Evolutionary conservation across 2,113 vertebrate species (phyloP).

Genomic region (Tor tambroides): DNA sequence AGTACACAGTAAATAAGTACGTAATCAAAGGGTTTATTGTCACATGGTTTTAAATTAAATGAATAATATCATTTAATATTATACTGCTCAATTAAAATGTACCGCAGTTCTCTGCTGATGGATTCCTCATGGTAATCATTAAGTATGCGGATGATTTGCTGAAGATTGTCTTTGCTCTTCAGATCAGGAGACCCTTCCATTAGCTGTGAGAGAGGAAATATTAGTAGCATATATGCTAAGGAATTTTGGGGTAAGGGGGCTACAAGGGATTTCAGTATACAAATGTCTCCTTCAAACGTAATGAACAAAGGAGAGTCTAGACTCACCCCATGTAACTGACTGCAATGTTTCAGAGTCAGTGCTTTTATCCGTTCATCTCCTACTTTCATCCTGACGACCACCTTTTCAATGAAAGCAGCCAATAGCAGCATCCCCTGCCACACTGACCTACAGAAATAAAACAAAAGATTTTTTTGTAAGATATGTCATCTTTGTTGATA

Average conservation of each 20-base stretch:
- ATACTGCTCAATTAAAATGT: not conserved
- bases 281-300: too few species aligned
- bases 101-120: conserved; percentile 70
- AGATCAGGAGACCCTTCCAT: conserved; percentile 70
- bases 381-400: conserved; percentile 59
- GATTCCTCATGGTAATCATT: conserved; percentile 69
- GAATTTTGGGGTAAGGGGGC: not conserved
- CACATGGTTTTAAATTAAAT: not conserved
- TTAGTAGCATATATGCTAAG: not conserved
- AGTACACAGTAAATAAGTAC: not conserved
- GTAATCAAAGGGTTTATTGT: not conserved
- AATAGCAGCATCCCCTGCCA: conserved; percentile 71
- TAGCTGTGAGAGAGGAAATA: conserved; percentile 61
- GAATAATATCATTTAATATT: not conserved
- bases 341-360: conserved; percentile 70
- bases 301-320: not conserved
- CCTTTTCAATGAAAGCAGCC: conserved; percentile 72
- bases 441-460: conserved; percentile 57
- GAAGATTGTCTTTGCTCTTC: conserved; percentile 54
- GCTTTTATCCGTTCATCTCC: conserved; percentile 51
- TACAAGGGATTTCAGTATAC: not conserved
- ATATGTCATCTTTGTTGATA: not conserved
- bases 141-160: conserved; percentile 74
- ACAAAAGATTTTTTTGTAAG: not conserved
- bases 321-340: conserved; percentile 68